Evolutionary conservation across 1,140 invertebrate genomes (phyloP).

Genomic region (Helicoverpa armigera): DNA sequence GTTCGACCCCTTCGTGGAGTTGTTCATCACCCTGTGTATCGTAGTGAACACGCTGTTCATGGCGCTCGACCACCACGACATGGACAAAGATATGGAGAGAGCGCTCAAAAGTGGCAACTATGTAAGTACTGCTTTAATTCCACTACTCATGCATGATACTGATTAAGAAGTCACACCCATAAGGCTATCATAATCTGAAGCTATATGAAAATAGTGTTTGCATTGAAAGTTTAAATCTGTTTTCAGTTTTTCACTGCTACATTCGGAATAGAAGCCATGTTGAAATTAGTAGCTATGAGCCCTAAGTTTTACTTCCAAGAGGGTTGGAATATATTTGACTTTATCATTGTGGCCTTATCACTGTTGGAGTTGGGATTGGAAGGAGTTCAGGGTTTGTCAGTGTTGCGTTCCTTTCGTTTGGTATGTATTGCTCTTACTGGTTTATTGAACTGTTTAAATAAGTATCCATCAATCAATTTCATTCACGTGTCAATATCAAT

Average conservation of each 20-base stretch:
- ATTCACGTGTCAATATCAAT: slow-evolving; percentile 20
- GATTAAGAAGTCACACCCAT: no score
- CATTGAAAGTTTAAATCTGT: slow-evolving; percentile 40
- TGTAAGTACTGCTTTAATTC: slow-evolving; percentile 89
- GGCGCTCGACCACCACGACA: slow-evolving; percentile 98
- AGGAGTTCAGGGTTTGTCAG: slow-evolving; percentile 97
- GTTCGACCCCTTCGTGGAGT: slow-evolving; percentile 99
- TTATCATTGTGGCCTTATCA: slow-evolving; percentile 98
- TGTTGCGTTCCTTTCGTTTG: slow-evolving; percentile 99
- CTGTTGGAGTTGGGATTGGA: slow-evolving; percentile 97
- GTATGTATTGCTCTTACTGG: slow-evolving; percentile 88
- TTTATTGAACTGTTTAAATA: slow-evolving; percentile 37
- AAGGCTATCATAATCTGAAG: no score
- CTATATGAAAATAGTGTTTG: no score
- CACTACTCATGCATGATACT: no score
- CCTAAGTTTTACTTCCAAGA: slow-evolving; percentile 99
- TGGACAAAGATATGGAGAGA: slow-evolving; percentile 94
- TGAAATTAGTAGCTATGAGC: slow-evolving; percentile 98
- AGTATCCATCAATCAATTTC: slow-evolving; percentile 2
- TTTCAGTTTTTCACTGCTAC: slow-evolving; percentile 98
- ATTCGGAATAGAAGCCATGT: slow-evolving; percentile 97
- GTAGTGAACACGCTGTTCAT: slow-evolving; percentile 99
- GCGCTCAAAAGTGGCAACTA: slow-evolving; percentile 97
- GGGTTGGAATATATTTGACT: slow-evolving; percentile 99
- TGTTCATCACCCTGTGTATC: slow-evolving; percentile 99